Evolutionary conservation across 2,113 vertebrate species (phyloP), one percentile per base, ranked within the genome.

Genomic region (Pimephales promelas): DNA sequence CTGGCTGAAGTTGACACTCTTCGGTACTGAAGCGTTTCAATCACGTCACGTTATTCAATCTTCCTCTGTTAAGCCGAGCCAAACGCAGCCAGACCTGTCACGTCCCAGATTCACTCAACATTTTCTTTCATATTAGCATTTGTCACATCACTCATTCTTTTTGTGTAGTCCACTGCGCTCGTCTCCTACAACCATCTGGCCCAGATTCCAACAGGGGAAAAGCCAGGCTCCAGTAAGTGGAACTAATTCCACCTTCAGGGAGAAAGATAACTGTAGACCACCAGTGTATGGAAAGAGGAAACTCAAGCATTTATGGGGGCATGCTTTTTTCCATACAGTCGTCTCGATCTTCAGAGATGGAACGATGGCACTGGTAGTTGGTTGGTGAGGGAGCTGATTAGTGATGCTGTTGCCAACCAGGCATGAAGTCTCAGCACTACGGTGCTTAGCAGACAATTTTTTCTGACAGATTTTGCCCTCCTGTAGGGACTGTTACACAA

Each of bases 221-320:
- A 88, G 91, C 90, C 87, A 87, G 59, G 36, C 85, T 92, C 86
- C 87, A 90, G 90, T 90, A 90, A 92, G 91, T 86, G 52, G 87
- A 91, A 91, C 89, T 93, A 93, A 94, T 95, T 91, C 81, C 74
- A 90, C 90, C 92, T 93, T 85, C 73, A 90, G 90, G 92, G 89
- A 88, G 52, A 64, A 49, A 81, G 66, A 52, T 86, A 80, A 28
- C 36, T 83, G 81, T 36, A 87, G 85, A 87, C 84, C 56, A 87
- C 81, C 20, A 43, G 61, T 74, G 84, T 79, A 70, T 68, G 40
- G 84, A 49, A 45, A 73, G 56, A 56, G 13, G 22, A 24, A 81
- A 83, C n/a, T 9, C 0, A 81, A 34, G 13, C 72, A 76, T 79
- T 70, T 75, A 49, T 47, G 10, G 43, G 14, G 3, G 54, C 10